Percentiles rank a stretch among this genome's conserved stretches.
Conservation (phyloP, 2,888 invertebrate species). For the Macrosiphum euphorbiae region DNA sequence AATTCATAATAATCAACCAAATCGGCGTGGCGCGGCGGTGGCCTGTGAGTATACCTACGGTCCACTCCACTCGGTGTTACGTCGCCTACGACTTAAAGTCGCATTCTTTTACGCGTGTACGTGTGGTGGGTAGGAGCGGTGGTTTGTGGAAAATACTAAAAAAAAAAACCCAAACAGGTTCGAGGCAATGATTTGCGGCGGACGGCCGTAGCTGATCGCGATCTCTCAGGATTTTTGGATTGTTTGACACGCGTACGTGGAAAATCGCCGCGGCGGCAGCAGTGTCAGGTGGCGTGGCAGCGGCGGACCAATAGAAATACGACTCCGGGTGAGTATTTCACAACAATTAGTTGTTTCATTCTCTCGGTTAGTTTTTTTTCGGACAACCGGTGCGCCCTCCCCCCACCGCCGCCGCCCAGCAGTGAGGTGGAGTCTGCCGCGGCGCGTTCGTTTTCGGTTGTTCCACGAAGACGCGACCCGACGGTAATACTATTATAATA, state of each 20-base stretch:
- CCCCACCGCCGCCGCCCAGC: background rate
- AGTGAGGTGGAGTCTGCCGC: background rate
- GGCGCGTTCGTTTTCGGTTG: conserved; percentile 48
- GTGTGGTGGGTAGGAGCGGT: background rate
- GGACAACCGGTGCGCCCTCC: conserved; percentile 31
- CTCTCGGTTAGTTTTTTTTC: background rate
- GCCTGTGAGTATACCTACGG: background rate
- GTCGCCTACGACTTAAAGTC: conserved; percentile 20
- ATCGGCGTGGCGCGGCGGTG: background rate
- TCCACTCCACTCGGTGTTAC: background rate
- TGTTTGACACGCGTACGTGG: conserved; percentile 10
- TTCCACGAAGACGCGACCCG: conserved; percentile 64
- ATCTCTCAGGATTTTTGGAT: background rate
- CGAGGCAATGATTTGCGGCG: background rate
- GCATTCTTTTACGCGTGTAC: conserved; percentile 17
- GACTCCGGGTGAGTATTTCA: background rate
- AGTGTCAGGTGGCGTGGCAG: background rate
- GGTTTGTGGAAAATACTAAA: background rate
- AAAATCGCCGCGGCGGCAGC: conserved; percentile 32
- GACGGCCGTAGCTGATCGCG: background rate
- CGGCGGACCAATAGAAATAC: conserved; percentile 11
- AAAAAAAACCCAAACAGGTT: background rate
- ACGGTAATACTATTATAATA: background rate
- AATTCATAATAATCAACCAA: conserved; percentile 10
- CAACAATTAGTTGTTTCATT: background rate